A percentile compares a stretch with the other conserved stretches of the same genome.
Evolutionary conservation across 2,888 invertebrate genomes (phyloP).

Genomic region (Tinea pellionella): DNA sequence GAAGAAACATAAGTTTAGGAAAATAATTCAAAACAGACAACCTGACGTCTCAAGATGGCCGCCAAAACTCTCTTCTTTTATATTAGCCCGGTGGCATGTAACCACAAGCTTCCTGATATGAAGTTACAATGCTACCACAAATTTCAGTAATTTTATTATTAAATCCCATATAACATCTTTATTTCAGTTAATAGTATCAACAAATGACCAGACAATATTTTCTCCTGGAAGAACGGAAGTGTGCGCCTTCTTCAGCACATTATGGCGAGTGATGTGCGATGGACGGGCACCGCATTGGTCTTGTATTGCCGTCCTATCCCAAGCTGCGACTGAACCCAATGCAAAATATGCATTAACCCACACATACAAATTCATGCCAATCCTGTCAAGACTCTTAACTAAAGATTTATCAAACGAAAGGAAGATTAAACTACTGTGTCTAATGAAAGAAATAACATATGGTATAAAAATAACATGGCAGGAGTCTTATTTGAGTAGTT

Average conservation of each 20-base stretch:
- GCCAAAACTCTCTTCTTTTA: no score
- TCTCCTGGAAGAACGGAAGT: slow-evolving; percentile 74
- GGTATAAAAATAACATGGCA: slow-evolving; percentile 85
- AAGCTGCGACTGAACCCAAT: slow-evolving; percentile 71
- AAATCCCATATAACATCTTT: slow-evolving; percentile 16
- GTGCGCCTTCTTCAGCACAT: slow-evolving; percentile 74
- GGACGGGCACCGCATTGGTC: slow-evolving; percentile 73
- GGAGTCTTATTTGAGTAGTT: slow-evolving; percentile 76
- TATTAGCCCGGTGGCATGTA: no score
- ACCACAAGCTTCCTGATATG: no score
- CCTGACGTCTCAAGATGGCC: no score
- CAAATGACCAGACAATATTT: slow-evolving; percentile 69
- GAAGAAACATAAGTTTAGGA: no score
- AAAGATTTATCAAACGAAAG: slow-evolving; percentile 73
- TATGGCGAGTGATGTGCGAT: slow-evolving; percentile 74
- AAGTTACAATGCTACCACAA: no score
- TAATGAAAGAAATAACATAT: slow-evolving; percentile 81
- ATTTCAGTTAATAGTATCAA: slow-evolving; percentile 71
- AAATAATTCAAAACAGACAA: no score
- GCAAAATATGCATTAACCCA: slow-evolving; percentile 74
- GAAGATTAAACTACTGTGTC: slow-evolving; percentile 70
- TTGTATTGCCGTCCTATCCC: slow-evolving; percentile 73
- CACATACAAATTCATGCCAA: slow-evolving; percentile 77
- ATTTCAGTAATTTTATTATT: no score
- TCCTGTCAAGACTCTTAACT: slow-evolving; percentile 70